These are phyloP conservation scores for Cervus canadensis DNA, from an alignment of 2,113 vertebrate genomes.

Conservation along the genomic window DNA sequence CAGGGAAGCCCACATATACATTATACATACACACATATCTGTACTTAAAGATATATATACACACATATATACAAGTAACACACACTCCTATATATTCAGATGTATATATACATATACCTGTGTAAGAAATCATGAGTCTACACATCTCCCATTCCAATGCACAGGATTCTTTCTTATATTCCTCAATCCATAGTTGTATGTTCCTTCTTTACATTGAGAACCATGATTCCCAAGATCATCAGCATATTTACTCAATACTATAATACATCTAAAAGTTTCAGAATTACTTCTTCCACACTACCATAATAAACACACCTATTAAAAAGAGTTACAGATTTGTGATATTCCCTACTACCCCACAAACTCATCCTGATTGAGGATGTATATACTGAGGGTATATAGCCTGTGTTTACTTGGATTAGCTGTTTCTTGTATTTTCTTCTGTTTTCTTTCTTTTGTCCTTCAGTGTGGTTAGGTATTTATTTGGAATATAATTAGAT, in stretches of 20 bases:
- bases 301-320: conserved; percentile 4
- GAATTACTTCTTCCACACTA: neutral
- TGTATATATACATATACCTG: neutral
- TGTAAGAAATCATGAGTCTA: conserved; percentile 19
- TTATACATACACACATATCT: neutral
- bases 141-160: neutral
- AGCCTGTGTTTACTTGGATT: conserved; percentile 31
- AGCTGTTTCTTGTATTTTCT: conserved; percentile 1
- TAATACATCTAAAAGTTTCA: conserved; percentile 34
- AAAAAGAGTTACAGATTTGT: conserved; percentile 19
- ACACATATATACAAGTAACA: neutral
- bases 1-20: neutral
- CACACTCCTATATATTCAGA: neutral
- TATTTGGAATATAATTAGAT: conserved; percentile 36
- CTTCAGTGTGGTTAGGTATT: conserved; percentile 20
- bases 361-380: neutral
- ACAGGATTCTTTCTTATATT: neutral
- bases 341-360: neutral
- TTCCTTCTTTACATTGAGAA: neutral
- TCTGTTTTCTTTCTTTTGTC: neutral
- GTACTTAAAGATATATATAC: neutral
- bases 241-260: neutral
- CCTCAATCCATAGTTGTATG: neutral
- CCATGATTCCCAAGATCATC: neutral
- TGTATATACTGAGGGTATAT: neutral